phyloP scores from a whole-genome alignment of 2,797 vertebrate genomes.

The Hydrolagus colliei region DNA sequence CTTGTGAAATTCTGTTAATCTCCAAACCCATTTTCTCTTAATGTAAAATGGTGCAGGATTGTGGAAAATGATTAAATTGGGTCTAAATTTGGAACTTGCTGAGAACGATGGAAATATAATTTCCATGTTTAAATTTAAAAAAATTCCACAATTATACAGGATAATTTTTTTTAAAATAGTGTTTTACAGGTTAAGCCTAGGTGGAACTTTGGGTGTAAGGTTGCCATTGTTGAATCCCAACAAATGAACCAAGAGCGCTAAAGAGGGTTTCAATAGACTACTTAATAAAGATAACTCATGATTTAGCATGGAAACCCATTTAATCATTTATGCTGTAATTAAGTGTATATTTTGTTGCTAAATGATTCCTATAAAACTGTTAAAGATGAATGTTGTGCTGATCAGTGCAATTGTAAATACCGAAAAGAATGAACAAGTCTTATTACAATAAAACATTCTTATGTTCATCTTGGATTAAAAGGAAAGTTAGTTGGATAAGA shows the following conservation, averaged over 20 bases:
- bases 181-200: no score
- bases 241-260: slow-evolving; percentile 20
- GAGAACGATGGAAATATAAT: no score
- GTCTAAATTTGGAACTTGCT: no score
- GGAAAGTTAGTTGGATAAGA: not conserved
- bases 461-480: not conserved
- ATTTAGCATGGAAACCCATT: not conserved
- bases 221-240: not conserved
- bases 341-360: not conserved
- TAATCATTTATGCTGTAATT: not conserved
- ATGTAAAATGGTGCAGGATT: no score
- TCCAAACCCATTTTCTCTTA: no score
- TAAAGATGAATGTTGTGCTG: not conserved
- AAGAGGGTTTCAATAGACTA: slow-evolving; percentile 7
- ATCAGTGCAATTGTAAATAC: slow-evolving; percentile 18
- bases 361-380: no score
- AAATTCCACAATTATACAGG: no score
- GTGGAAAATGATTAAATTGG: no score
- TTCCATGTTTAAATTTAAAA: no score
- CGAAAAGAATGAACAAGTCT: not conserved
- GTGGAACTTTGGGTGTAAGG: no score
- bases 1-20: no score
- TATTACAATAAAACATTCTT: not conserved
- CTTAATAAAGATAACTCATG: slow-evolving; percentile 14
- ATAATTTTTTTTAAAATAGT: no score